Evolutionary conservation across 2,797 vertebrate species (phyloP).

Genomic region (Gallinago solitaria): DNA sequence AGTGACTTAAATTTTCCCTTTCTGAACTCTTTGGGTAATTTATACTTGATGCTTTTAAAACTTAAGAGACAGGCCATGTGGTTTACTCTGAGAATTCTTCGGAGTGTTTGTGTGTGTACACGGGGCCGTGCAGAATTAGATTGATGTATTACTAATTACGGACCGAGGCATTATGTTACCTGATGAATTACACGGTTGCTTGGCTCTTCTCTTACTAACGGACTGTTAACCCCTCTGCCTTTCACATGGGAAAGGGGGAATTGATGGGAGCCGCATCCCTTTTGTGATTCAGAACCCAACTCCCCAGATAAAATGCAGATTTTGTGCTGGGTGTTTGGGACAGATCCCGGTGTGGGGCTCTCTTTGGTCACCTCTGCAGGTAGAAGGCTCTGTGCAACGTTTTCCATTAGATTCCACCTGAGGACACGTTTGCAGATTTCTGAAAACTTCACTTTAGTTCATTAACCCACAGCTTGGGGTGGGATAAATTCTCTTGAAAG

Average conservation of each 20-base stretch:
- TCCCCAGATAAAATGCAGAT: background rate
- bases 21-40: background rate
- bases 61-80: accelerated
- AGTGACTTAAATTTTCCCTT: background rate
- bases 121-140: background rate
- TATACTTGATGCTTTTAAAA: accelerated
- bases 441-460: accelerated
- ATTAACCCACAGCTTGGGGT: accelerated
- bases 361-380: background rate
- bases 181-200: slow-evolving; percentile 36
- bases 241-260: background rate
- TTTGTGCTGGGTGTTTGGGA: background rate
- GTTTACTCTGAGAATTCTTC: background rate
- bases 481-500: accelerated
- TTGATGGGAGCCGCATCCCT: background rate
- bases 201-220: background rate
- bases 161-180: background rate
- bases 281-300: background rate
- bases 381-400: background rate
- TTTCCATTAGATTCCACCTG: accelerated
- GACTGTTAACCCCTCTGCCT: background rate
- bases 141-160: slow-evolving; percentile 41
- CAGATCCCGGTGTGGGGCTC: background rate
- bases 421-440: background rate
- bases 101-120: background rate